These are phyloP conservation scores for Lasiurus cinereus DNA, from an alignment of 2,113 vertebrate species.

Conservation along the genomic window DNA sequence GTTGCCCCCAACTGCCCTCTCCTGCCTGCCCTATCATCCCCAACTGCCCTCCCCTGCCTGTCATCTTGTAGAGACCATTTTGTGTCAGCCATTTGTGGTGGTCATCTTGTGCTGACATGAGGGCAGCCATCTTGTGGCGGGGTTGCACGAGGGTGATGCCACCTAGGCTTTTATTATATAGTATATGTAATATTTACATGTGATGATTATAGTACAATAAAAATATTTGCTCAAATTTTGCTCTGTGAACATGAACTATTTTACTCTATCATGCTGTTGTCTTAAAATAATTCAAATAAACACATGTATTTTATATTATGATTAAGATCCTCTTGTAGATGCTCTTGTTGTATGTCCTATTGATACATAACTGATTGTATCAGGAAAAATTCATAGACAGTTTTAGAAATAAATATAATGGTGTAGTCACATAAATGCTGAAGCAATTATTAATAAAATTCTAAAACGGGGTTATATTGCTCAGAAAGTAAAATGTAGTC, in stretches of 20 bases:
- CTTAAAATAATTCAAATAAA: constrained; percentile 35
- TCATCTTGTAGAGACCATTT: no score
- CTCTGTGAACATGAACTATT: background rate
- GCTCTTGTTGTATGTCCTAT: background rate
- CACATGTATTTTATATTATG: background rate
- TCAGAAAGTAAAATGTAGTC: constrained; percentile 52
- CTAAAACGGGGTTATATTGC: constrained; percentile 40
- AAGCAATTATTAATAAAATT: constrained; percentile 64
- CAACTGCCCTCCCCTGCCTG: no score
- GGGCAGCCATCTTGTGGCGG: no score
- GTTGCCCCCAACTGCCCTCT: no score
- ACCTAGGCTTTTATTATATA: no score
- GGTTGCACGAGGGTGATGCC: no score
- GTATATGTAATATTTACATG: background rate
- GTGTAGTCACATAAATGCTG: background rate
- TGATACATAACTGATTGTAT: background rate
- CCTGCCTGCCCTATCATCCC: no score
- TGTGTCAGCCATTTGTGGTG: no score
- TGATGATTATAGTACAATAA: background rate
- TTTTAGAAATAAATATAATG: constrained; percentile 51
- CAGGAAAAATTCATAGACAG: constrained; percentile 1
- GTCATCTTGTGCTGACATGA: no score
- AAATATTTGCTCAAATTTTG: background rate
- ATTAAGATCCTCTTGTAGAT: constrained; percentile 17
- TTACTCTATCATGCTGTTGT: background rate